A percentile compares a stretch with the other conserved stretches of the same genome.
Evolutionary conservation across 1,140 invertebrate genomes (phyloP).

Genomic region (Scaptomyza pallida): DNA sequence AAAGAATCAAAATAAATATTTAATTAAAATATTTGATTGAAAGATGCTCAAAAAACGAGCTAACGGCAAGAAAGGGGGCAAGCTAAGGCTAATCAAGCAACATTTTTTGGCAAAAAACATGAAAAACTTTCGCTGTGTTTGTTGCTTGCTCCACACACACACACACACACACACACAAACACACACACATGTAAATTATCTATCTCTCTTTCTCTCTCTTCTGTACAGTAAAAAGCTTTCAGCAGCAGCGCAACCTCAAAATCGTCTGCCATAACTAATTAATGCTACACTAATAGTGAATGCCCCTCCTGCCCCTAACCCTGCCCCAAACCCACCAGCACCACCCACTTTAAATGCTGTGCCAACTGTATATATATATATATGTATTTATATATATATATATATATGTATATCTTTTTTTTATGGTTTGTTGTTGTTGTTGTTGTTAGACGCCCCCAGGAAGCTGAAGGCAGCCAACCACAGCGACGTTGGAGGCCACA

Average conservation of each 20-base stretch:
- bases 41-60: conserved; percentile 22
- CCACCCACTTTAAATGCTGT: conserved; percentile 2
- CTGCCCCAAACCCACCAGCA: conserved; percentile 2
- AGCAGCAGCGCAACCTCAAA: conserved; percentile 78
- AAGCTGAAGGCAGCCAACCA: conserved; percentile 74
- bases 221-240: conserved; percentile 81
- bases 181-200: conserved; percentile 3
- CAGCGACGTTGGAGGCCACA: conserved; percentile 72
- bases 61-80: conserved; percentile 2
- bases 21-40: conserved; percentile 73
- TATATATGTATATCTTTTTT: conserved; percentile 11
- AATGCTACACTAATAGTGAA: conserved; percentile 80
- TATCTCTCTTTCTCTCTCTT: conserved; percentile 4
- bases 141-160: not conserved
- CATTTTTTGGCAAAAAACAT: conserved; percentile 16
- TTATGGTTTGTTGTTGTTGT: conserved; percentile 25
- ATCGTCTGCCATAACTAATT: conserved; percentile 84
- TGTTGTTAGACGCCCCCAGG: conserved; percentile 48
- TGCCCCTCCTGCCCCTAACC: conserved; percentile 17
- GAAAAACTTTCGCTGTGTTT: conserved; percentile 16
- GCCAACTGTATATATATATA: conserved; percentile 9
- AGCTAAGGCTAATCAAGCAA: conserved; percentile 40
- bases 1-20: conserved; percentile 67
- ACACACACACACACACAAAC: conserved; percentile 3
- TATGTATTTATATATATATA: conserved; percentile 20